A percentile compares a stretch with the other conserved stretches of the same genome.
phyloP scores from a whole-genome alignment of 1,140 invertebrate genomes.

The Drosophila malerkotliana region DNA sequence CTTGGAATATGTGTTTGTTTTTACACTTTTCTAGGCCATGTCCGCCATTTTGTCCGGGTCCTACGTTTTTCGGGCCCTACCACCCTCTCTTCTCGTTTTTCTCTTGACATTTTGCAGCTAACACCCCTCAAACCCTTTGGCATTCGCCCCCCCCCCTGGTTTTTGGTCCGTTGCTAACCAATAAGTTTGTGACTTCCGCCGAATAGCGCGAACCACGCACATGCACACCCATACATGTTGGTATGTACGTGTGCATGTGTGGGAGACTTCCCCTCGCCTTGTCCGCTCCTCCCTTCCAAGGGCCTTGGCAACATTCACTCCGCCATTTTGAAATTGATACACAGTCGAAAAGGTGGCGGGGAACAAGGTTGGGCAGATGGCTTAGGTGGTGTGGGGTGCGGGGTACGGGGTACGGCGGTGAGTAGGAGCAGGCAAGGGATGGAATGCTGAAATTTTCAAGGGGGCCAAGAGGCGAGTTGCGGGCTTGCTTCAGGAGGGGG shows the following conservation, averaged over 20 bases:
- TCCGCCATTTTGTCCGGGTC: conserved; percentile 65
- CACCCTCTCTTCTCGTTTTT: background rate
- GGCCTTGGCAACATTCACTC: conserved; percentile 46
- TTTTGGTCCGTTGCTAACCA: conserved; percentile 67
- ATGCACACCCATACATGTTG: conserved; percentile 11
- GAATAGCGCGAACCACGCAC: conserved; percentile 70
- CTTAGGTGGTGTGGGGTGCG: background rate
- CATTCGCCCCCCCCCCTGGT: background rate
- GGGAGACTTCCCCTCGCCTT: background rate
- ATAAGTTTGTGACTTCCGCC: conserved; percentile 74
- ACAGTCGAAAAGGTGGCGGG: conserved; percentile 37
- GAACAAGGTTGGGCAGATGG: background rate
- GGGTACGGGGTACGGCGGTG: background rate
- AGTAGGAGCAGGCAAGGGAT: background rate
- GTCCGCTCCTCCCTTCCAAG: background rate
- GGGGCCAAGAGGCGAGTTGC: background rate
- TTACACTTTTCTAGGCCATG: conserved; percentile 57
- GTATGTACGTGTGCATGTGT: background rate
- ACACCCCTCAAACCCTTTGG: conserved; percentile 2
- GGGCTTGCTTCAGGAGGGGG: background rate
- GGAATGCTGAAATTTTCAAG: conserved; percentile 1
- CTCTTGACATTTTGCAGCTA: conserved; percentile 4
- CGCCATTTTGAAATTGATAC: conserved; percentile 64
- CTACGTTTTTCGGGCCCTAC: background rate
- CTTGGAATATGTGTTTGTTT: conserved; percentile 9